phyloP scores from a whole-genome alignment of 2,797 vertebrate genomes.

The Staurois parvus region DNA sequence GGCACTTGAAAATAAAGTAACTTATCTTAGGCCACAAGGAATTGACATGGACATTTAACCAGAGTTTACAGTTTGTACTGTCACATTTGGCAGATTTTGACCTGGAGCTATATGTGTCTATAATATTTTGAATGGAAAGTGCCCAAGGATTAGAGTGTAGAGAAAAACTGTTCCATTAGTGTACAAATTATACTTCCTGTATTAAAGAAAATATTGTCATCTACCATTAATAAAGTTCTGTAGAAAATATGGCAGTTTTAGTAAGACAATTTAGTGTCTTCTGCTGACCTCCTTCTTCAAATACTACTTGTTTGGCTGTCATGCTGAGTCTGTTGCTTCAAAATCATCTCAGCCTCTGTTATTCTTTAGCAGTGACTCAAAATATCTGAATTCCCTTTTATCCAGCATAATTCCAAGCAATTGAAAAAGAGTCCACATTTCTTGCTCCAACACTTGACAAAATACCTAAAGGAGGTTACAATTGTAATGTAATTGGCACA shows the following conservation, averaged over 20 bases:
- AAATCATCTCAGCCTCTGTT: not conserved
- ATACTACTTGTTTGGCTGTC: not conserved
- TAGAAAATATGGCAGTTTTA: not conserved
- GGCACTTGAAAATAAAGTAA: not conserved
- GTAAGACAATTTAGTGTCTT: no score
- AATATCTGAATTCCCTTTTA: no score
- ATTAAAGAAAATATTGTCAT: not conserved
- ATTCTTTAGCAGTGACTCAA: not conserved
- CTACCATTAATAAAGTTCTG: not conserved
- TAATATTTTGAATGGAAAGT: not conserved
- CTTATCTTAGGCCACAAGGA: not conserved
- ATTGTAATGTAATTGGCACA: no score
- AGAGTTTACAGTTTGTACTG: conserved; percentile 12
- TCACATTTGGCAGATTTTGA: conserved; percentile 15
- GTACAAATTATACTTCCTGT: not conserved
- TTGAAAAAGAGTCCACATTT: no score
- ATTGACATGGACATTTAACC: conserved; percentile 9
- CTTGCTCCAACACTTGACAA: no score
- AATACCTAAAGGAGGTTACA: no score
- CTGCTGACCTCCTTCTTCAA: no score
- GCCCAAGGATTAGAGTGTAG: not conserved
- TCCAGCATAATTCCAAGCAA: no score
- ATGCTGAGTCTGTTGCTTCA: not conserved
- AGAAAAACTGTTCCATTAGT: not conserved
- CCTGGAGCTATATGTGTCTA: conserved; percentile 11